Evolutionary conservation across 2,888 invertebrate species (phyloP).

Genomic region (Dryomyza anilis): DNA sequence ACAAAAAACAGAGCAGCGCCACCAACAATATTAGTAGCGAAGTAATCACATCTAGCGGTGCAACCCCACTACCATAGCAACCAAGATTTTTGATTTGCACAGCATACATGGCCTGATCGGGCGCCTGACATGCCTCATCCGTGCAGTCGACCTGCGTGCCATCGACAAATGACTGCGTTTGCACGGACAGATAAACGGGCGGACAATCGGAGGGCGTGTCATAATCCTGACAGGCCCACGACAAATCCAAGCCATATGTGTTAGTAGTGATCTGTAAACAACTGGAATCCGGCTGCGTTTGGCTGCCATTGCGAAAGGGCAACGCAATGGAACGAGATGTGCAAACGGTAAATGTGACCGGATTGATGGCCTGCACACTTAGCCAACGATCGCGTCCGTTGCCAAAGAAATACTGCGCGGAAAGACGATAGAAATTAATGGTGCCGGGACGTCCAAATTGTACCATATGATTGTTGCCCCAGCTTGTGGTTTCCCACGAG

Average conservation of each 20-base stretch:
- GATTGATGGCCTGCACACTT: constrained; percentile 65
- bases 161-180: constrained; percentile 50
- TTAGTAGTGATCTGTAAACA: constrained; percentile 67
- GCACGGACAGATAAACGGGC: constrained; percentile 72
- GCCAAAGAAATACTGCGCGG: constrained; percentile 73
- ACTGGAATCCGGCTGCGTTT: constrained; percentile 31
- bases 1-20: background rate
- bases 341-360: constrained; percentile 67
- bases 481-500: constrained; percentile 58
- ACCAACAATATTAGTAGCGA: background rate
- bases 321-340: constrained; percentile 65
- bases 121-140: constrained; percentile 70
- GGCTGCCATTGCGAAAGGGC: constrained; percentile 61
- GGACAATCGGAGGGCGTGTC: constrained; percentile 67
- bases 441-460: constrained; percentile 70
- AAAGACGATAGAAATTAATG: constrained; percentile 71
- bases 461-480: constrained; percentile 62
- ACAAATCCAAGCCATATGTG: constrained; percentile 64
- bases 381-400: constrained; percentile 64
- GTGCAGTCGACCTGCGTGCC: constrained; percentile 60
- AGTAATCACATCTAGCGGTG: background rate
- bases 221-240: constrained; percentile 66
- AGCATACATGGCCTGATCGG: constrained; percentile 70
- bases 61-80: constrained; percentile 65
- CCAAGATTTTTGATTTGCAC: constrained; percentile 71